Evolutionary conservation across 1,140 invertebrate species (phyloP), one percentile per base, ranked within the genome.

Genomic region (Cherax quadricarinatus): DNA sequence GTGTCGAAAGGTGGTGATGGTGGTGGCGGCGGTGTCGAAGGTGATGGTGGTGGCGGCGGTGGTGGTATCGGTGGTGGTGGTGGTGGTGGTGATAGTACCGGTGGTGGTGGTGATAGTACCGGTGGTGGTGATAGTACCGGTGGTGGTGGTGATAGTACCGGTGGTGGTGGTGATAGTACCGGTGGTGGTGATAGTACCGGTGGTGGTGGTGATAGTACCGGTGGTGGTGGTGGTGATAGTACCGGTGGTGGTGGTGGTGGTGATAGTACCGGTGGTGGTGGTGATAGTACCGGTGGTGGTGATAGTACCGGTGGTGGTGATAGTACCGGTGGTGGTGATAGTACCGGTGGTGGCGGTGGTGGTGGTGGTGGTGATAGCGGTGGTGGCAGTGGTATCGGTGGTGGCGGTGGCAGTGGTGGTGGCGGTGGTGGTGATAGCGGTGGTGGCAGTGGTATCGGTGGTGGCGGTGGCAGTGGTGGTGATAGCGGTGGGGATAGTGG

Each of bases 71-170:
- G 12, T 12, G 66, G 66, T 70, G 66, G 66, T 70, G 66, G 66
- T 70, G 66, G 66, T 70, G n/a, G n/a, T n/a, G n/a, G n/a, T n/a
- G n/a, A n/a, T n/a, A n/a, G n/a, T n/a, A n/a, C n/a, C n/a, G n/a
- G n/a, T n/a, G 66, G 66, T 70, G 12, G 66, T 70, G 12, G 66
- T 70, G 12, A n/a, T 70, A 12, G 66, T 70, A n/a, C 12, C n/a
- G 66, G 66, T 70, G 66, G 66, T 70, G 66, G 66, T 70, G 66
- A n/a, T 70, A n/a, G 66, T 70, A n/a, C 12, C n/a, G 66, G 66
- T 70, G 66, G 66, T 70, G 66, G 66, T 70, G 66, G 66, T 70
- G 66, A n/a, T 70, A n/a, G 66, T 70, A n/a, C 12, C n/a, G 66
- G 66, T 70, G 66, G 66, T 70, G 66, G 66, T 70, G 66, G 66